These are phyloP conservation scores for Leptogaster cylindrica DNA, from an alignment of 2,888 invertebrate species.

Conservation along the genomic window DNA sequence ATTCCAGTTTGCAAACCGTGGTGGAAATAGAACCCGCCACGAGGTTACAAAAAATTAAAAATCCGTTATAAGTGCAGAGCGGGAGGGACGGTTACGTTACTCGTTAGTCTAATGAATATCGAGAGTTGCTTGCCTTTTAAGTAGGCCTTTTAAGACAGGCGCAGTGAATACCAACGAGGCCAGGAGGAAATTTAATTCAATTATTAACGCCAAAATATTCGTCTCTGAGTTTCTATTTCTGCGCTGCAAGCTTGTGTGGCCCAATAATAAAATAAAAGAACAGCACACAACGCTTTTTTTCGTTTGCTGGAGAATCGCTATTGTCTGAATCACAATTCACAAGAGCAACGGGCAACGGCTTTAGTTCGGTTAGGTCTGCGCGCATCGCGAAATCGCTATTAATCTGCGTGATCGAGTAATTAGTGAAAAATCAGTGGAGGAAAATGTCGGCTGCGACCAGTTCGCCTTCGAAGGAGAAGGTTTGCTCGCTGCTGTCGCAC, in stretches of 20 bases:
- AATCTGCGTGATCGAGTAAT: slow-evolving; percentile 5
- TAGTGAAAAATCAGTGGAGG: not conserved
- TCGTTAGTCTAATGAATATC: slow-evolving; percentile 1
- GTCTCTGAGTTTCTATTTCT: slow-evolving; percentile 7
- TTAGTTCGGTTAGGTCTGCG: slow-evolving; percentile 20
- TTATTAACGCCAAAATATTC: slow-evolving; percentile 2
- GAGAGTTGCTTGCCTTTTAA: slow-evolving; percentile 14
- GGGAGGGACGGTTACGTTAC: too few relatives aligned
- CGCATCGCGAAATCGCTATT: slow-evolving; percentile 11
- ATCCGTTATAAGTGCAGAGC: too few relatives aligned
- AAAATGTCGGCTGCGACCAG: slow-evolving; percentile 41
- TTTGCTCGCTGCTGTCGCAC: slow-evolving; percentile 44
- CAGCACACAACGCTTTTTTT: not conserved
- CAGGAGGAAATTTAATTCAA: slow-evolving; percentile 33
- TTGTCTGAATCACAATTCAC: slow-evolving; percentile 11
- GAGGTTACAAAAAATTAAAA: too few relatives aligned
- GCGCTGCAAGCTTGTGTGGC: slow-evolving; percentile 4
- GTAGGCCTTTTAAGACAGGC: not conserved
- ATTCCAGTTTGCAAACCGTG: too few relatives aligned
- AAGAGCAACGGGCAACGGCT: slow-evolving; percentile 5
- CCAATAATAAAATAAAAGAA: not conserved
- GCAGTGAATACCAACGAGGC: slow-evolving; percentile 28
- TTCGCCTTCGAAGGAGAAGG: slow-evolving; percentile 43
- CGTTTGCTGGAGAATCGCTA: not conserved
- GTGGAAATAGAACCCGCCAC: too few relatives aligned